A percentile compares a stretch with the other conserved stretches of the same genome.
These are phyloP conservation scores for Philopotamus ludificatus DNA, from an alignment of 1,140 invertebrate species.

Conservation along the genomic window DNA sequence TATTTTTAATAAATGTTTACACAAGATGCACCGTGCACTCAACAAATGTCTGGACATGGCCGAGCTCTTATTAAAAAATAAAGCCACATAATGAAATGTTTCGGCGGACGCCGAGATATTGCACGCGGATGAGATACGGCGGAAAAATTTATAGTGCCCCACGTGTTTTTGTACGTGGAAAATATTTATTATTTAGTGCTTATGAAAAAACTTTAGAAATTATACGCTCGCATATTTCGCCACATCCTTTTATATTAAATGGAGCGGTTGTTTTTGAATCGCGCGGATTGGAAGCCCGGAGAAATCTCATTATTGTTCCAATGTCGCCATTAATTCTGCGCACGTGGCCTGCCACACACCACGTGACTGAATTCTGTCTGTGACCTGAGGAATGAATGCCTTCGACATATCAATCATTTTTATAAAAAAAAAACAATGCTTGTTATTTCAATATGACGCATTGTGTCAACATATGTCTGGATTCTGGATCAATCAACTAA, in stretches of 20 bases:
- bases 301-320: slow-evolving; percentile 1
- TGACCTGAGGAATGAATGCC: background rate
- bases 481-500: no score
- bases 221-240: background rate
- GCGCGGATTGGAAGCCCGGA: background rate
- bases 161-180: background rate
- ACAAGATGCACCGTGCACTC: background rate
- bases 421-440: no score
- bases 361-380: slow-evolving; percentile 24
- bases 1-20: background rate
- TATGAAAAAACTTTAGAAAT: background rate
- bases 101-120: slow-evolving; percentile 28
- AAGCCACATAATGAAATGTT: slow-evolving; percentile 22
- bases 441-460: no score
- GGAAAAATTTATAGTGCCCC: background rate
- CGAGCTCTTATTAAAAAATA: slow-evolving; percentile 31
- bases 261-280: background rate
- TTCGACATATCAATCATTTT: background rate
- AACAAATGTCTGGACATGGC: background rate
- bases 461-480: no score
- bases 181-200: no score
- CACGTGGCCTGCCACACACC: slow-evolving; percentile 20
- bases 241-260: no score
- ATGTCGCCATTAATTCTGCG: slow-evolving; percentile 8
- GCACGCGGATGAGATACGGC: slow-evolving; percentile 30